Conservation (phyloP, 2,888 invertebrate species). For the Cepaea hortensis region DNA sequence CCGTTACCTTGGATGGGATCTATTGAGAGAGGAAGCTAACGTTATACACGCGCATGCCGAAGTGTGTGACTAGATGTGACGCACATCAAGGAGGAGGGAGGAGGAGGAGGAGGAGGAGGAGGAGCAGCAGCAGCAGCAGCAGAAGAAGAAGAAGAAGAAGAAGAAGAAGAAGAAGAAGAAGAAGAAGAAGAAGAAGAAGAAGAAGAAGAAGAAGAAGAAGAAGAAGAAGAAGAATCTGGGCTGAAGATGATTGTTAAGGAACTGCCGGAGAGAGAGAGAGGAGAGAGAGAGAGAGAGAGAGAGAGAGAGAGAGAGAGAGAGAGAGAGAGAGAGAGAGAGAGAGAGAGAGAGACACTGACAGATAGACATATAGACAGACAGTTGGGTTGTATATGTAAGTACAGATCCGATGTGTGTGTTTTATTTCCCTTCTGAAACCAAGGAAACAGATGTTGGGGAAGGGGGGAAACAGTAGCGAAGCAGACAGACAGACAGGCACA, state of each 20-base stretch:
- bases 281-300: background rate
- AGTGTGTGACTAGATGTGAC: too few relatives aligned
- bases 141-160: background rate
- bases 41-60: too few relatives aligned
- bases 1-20: too few relatives aligned
- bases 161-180: background rate
- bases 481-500: background rate
- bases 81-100: too few relatives aligned
- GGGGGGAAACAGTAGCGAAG: background rate
- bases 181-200: background rate
- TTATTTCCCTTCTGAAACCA: too few relatives aligned
- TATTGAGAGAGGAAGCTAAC: too few relatives aligned
- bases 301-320: constrained; percentile 21
- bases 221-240: background rate
- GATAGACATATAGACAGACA: too few relatives aligned
- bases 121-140: too few relatives aligned
- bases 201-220: background rate
- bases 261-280: background rate
- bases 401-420: background rate
- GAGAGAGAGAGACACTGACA: background rate
- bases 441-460: too few relatives aligned
- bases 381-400: too few relatives aligned
- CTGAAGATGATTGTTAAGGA: too few relatives aligned
- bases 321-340: background rate
- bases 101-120: background rate